Evolutionary conservation across 2,888 invertebrate genomes (phyloP).

Genomic region (Anorthoa munda): DNA sequence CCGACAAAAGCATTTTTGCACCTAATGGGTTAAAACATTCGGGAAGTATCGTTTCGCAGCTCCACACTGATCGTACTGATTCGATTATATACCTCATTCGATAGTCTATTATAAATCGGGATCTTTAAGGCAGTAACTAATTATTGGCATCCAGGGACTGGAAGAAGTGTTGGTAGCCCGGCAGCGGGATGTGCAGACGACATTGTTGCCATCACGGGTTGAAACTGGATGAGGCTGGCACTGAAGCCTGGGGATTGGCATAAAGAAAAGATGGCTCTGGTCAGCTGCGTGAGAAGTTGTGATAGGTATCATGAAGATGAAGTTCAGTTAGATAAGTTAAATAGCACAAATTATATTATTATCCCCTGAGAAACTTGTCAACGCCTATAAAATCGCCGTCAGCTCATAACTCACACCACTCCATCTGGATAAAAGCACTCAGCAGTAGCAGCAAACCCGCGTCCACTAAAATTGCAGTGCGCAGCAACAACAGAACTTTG

Average conservation of each 20-base stretch:
- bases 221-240: too few species aligned
- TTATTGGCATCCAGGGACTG: too few species aligned
- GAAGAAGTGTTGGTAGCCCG: too few species aligned
- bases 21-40: neutral
- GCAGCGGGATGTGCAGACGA: too few species aligned
- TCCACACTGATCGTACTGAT: neutral
- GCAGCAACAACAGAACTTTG: constrained; percentile 81
- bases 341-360: neutral
- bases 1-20: neutral
- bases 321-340: too few species aligned
- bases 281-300: too few species aligned
- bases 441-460: constrained; percentile 73
- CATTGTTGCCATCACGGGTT: too few species aligned
- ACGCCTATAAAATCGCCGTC: constrained; percentile 29
- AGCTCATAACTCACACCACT: constrained; percentile 54
- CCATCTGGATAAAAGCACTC: constrained; percentile 80
- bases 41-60: neutral
- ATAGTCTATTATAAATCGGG: too few species aligned
- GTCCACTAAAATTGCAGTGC: constrained; percentile 85
- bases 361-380: neutral
- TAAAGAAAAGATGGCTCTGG: too few species aligned
- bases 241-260: too few species aligned
- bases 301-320: too few species aligned
- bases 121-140: too few species aligned
- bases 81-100: neutral